Base-by-base conservation (phyloP, 2,888 invertebrate genomes). In the Hydropsyche betteni region DNA sequence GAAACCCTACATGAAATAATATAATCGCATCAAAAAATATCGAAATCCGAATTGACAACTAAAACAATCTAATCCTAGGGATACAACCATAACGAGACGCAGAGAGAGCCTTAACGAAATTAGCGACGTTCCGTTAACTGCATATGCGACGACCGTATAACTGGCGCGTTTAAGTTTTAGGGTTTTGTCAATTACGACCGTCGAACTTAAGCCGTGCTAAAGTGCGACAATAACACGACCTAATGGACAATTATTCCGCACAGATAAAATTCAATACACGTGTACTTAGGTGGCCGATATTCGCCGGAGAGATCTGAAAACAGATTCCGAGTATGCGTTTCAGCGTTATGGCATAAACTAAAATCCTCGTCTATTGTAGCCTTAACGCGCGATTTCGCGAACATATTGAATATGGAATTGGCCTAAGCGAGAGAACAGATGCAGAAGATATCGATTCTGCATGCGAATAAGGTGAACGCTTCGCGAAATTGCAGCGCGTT, bases 401-500 rank as follows among this genome's bases (percentile, higher is more conserved):
- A 61, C 52, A 72, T 72, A 72, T 72, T 72, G 72, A 72, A 72
- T 58, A 72, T 72, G 55, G 72, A 38, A 72, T 70, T 70, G 70
- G 72, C 55, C 55, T 16, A 58, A 55, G 61, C 55, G 58, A 36
- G 34, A 36, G 52, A 55, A 61, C 61, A 72, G 72, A 52, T 72
- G 61, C 55, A 38, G 44, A 16, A 55, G 55, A 71, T 52, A 71
- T 72, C 72, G 61, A 70, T 70, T 53, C 36, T 52, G 53, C n/a
- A 24, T 10, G 44, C 68, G 68, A 34, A 69, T 33, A 69, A 64
- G 36, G 64, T 69, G 69, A 51, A n/a, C 38, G 68, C 44, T 69
- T 69, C 24, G 64, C 61, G 33, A 61, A 61, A 61, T 61, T 61
- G 61, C 16, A 61, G 33, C 33, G 10, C 10, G 8, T 51, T n/a